Conservation (phyloP, 2,888 invertebrate species). For the Latrodectus hesperus region DNA sequence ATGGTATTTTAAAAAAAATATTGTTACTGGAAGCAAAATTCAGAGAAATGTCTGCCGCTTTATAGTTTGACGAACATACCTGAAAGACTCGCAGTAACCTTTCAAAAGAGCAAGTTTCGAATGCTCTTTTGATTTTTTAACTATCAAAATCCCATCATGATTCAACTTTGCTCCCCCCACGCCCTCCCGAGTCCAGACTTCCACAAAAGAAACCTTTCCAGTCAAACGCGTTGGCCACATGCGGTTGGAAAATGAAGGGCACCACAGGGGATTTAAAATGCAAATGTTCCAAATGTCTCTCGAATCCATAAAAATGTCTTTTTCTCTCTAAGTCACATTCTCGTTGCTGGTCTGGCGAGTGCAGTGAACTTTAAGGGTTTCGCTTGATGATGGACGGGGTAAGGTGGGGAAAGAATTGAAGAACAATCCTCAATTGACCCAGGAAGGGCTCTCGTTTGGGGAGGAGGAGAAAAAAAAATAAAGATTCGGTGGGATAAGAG, state of each 20-base stretch:
- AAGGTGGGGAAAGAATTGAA: conserved; percentile 8
- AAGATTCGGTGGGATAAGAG: neutral
- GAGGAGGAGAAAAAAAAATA: neutral
- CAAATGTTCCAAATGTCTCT: conserved; percentile 1
- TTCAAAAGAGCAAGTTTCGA: too few relatives aligned
- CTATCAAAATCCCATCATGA: neutral
- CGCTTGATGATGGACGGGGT: neutral
- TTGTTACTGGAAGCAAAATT: too few relatives aligned
- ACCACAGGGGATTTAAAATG: neutral
- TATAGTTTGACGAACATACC: too few relatives aligned
- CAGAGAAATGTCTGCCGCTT: too few relatives aligned
- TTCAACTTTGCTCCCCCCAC: neutral
- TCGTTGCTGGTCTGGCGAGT: conserved; percentile 8
- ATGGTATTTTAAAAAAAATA: too few relatives aligned
- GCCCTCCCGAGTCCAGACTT: neutral
- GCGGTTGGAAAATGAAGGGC: neutral
- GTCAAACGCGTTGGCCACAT: neutral
- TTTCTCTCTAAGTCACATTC: neutral
- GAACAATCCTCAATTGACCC: conserved; percentile 26
- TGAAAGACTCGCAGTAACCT: too few relatives aligned
- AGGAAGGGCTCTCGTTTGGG: conserved; percentile 29
- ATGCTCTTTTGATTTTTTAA: too few relatives aligned
- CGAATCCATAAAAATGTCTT: conserved; percentile 35
- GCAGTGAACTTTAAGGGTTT: conserved; percentile 57
- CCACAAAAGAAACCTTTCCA: neutral